Base-by-base conservation (phyloP, 2,113 vertebrate genomes). In the Microcebus jonahi region DNA sequence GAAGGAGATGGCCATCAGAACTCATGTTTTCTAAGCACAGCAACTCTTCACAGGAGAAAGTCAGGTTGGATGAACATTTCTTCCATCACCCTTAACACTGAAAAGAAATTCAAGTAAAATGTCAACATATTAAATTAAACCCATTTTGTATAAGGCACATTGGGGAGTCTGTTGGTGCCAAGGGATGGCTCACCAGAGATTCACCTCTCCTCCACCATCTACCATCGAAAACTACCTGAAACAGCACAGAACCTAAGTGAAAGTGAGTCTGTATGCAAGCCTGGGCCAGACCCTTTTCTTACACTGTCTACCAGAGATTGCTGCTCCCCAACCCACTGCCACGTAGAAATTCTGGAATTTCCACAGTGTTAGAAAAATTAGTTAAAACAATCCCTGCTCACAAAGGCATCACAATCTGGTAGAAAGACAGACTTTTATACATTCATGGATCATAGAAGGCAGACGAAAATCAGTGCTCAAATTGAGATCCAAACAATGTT, bases 401-500 rank as follows among this genome's bases (percentile, higher is more conserved):
- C 71, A 59, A 80, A 42, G 59, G 71, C 77, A 81, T 67, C 76
- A 57, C 8, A 48, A 55, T 55, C 48, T 42, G 59, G 31, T 68
- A 21, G 27, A 59, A 73, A 91, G n/a, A 71, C 20, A 77, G 81
- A 91, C 25, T 70, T 83, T 71, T 71, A 20, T 29, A 76, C 21
- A 63, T 48, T 31, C 75, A 20, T 55, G 14, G 59, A 12, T 84
- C 83, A 95, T 36, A 91, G 61, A 92, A 87, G 86, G 65, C 61
- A 92, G 90, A 88, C 59, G 59, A 73, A 87, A 88, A 88, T 87
- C 87, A 42, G 83, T 63, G 67, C 79, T 82, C 59, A 80, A 76
- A 88, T 36, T 55, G 89, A 87, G 65, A 90, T 84, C 83, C 95
- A 94, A 92, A 96, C 91, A 94, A 68, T 90, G 70, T 91, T 84